Conservation (phyloP, 30 jellyfish, hydroid and myxozoan species). For the Clytia hemisphaerica region DNA sequence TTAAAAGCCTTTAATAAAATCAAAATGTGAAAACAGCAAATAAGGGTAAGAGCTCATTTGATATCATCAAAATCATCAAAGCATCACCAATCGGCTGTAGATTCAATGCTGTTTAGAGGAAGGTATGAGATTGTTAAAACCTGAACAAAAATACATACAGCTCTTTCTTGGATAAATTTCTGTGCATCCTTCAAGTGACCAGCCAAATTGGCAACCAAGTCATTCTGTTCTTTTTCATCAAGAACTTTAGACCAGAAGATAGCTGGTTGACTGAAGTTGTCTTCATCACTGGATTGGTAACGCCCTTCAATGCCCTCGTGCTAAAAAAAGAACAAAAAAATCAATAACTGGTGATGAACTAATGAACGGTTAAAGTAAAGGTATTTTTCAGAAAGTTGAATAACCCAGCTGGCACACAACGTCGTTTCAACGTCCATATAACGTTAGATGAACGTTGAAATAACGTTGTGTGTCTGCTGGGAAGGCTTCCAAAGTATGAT, state of each 20-base stretch:
- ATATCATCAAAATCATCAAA: background rate
- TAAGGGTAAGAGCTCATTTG: too few species aligned
- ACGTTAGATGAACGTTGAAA: too few species aligned
- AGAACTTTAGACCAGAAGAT: constrained; percentile 31
- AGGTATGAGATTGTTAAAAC: background rate
- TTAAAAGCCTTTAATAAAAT: background rate
- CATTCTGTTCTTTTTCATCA: constrained; percentile 53
- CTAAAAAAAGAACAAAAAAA: constrained; percentile 15
- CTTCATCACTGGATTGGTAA: constrained; percentile 67
- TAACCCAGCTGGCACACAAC: too few species aligned
- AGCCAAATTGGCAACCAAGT: constrained; percentile 65
- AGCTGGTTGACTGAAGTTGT: constrained; percentile 52
- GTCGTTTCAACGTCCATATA: too few species aligned
- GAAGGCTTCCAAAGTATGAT: too few species aligned
- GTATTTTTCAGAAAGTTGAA: background rate
- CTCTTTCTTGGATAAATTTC: constrained; percentile 62
- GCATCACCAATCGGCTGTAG: background rate
- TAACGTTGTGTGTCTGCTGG: too few species aligned
- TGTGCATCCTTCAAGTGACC: constrained; percentile 74
- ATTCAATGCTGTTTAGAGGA: background rate
- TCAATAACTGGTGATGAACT: too few species aligned
- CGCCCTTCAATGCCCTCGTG: constrained; percentile 65
- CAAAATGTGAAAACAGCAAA: background rate
- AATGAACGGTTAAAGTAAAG: background rate
- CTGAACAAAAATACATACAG: constrained; percentile 36